Percentiles rank a stretch among this genome's conserved stretches.
These are phyloP conservation scores for Aphidius gifuensis DNA, from an alignment of 1,140 invertebrate species.

Conservation along the genomic window DNA sequence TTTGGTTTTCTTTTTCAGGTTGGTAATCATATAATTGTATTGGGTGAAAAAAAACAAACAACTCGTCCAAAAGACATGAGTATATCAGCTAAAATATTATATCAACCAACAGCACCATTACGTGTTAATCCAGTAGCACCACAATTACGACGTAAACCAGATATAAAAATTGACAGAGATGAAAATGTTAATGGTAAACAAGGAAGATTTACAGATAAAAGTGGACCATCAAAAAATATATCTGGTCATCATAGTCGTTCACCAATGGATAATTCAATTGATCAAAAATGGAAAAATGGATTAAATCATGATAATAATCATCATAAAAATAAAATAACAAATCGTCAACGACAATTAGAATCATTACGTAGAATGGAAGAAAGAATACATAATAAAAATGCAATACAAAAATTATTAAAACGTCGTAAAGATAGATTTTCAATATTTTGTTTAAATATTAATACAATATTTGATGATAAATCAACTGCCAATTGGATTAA, in stretches of 20 bases:
- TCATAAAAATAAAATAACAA: conserved; percentile 49
- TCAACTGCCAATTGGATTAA: conserved; percentile 75
- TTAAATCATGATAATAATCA: conserved; percentile 50
- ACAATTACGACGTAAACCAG: too few relatives aligned
- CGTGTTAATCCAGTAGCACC: conserved; percentile 13
- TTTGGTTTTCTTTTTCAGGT: conserved; percentile 37
- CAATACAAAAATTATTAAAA: conserved; percentile 35
- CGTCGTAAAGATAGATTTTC: conserved; percentile 63
- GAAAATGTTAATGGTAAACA: conserved; percentile 71
- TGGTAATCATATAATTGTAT: conserved; percentile 52
- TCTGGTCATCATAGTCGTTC: too few relatives aligned
- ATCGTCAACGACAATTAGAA: conserved; percentile 63
- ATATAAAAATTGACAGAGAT: conserved; percentile 58
- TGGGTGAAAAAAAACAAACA: conserved; percentile 43
- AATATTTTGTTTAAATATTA: conserved; percentile 85
- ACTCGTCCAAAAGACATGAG: neutral
- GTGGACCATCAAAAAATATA: conserved; percentile 18
- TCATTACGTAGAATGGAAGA: conserved; percentile 62
- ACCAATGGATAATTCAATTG: too few relatives aligned
- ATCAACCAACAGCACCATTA: neutral
- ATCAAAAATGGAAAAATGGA: neutral
- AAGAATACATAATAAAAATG: conserved; percentile 46
- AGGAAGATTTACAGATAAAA: conserved; percentile 57
- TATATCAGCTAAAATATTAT: conserved; percentile 2
- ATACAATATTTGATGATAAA: conserved; percentile 64